Percentiles rank a stretch among this genome's conserved stretches.
These are phyloP conservation scores for Bombus ignitus DNA, from an alignment of 1,140 invertebrate species.

Conservation along the genomic window DNA sequence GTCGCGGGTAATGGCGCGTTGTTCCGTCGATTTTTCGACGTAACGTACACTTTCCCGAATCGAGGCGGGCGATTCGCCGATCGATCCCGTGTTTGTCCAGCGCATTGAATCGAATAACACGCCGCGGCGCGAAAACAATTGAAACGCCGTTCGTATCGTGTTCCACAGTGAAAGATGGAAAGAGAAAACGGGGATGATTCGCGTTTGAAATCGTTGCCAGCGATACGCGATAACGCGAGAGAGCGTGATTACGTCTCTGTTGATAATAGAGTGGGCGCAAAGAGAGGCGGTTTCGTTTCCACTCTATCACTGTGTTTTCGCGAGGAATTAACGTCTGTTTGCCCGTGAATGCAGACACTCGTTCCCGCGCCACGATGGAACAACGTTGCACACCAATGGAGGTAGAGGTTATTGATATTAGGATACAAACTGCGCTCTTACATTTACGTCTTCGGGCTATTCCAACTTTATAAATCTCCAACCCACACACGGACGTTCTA, in stretches of 20 bases:
- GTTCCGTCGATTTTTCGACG: constrained; percentile 12
- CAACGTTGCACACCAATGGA: background rate
- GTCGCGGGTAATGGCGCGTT: constrained; percentile 39
- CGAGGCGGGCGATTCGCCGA: background rate
- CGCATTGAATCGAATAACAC: constrained; percentile 42
- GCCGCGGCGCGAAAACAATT: constrained; percentile 9
- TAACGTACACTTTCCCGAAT: constrained; percentile 48
- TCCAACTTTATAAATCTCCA: constrained; percentile 6
- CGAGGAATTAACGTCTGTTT: constrained; percentile 26
- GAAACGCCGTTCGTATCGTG: constrained; percentile 12
- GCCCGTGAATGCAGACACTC: constrained; percentile 4
- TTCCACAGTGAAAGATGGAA: background rate
- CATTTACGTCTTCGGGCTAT: constrained; percentile 5
- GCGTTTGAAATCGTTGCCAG: background rate
- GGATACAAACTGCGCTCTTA: constrained; percentile 9
- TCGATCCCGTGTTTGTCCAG: constrained; percentile 40
- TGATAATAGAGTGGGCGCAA: constrained; percentile 23
- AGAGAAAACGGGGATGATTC: background rate
- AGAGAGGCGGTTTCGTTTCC: constrained; percentile 1
- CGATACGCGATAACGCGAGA: constrained; percentile 30
- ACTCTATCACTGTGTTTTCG: constrained; percentile 16
- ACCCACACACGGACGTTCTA: background rate
- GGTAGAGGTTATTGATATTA: constrained; percentile 25
- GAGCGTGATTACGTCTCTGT: constrained; percentile 25
- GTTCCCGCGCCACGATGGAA: background rate